These are phyloP conservation scores for Burhinus bistriatus DNA, from an alignment of 2,113 vertebrate genomes.

Conservation along the genomic window DNA sequence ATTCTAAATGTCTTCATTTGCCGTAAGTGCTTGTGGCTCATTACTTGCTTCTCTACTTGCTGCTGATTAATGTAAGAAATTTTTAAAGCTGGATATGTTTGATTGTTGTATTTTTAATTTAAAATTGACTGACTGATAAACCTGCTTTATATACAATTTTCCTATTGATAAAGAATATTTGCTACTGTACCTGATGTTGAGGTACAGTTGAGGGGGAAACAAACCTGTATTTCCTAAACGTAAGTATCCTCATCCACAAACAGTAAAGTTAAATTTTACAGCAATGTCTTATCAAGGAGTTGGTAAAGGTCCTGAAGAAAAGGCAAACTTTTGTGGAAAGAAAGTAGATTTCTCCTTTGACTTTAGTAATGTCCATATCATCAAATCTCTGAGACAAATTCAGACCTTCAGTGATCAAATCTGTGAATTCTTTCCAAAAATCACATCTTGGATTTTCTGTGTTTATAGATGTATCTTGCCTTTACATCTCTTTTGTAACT, in stretches of 20 bases:
- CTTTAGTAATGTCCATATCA: background rate
- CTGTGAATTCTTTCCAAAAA: background rate
- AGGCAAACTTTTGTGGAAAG: background rate
- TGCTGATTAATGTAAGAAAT: conserved; percentile 65
- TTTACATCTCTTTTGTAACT: background rate
- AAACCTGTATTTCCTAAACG: background rate
- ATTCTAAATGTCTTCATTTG: conserved; percentile 40
- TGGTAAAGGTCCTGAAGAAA: background rate
- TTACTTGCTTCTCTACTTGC: conserved; percentile 40
- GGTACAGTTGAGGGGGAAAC: background rate
- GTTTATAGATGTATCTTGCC: background rate
- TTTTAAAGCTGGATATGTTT: conserved; percentile 62
- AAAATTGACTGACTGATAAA: conserved; percentile 60
- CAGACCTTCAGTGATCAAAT: background rate
- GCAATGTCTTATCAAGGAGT: background rate
- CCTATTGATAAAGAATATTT: conserved; percentile 10
- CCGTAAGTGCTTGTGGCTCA: background rate
- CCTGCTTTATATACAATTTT: conserved; percentile 23
- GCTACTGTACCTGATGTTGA: background rate
- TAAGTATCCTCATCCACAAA: background rate
- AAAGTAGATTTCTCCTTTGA: background rate
- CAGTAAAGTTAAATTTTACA: background rate
- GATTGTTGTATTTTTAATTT: conserved; percentile 63
- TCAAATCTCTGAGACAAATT: background rate
- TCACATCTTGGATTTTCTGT: background rate